Evolutionary conservation across 1,140 invertebrate genomes (phyloP).

Genomic region (Drosophila biarmipes): DNA sequence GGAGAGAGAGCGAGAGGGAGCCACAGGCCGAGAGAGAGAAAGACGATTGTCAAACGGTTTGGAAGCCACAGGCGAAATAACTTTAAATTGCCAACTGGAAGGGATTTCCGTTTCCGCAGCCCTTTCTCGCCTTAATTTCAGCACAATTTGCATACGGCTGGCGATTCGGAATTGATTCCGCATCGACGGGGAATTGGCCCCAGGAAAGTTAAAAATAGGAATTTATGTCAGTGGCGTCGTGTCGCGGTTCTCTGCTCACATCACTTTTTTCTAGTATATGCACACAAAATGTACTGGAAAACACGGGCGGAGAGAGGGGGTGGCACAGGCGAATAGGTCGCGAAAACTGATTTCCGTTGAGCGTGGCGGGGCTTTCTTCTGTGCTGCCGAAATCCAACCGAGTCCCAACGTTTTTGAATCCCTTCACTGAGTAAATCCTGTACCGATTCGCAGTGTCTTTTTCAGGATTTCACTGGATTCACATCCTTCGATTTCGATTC

Average conservation of each 20-base stretch:
- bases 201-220: conserved; percentile 73
- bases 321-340: conserved; percentile 15
- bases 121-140: conserved; percentile 12
- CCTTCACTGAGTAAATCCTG: conserved; percentile 9
- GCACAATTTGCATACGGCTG: conserved; percentile 23
- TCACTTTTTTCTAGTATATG: conserved; percentile 62
- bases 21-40: conserved; percentile 3
- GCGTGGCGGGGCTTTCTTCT: conserved; percentile 7
- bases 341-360: conserved; percentile 38
- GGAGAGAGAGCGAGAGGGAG: conserved; percentile 1
- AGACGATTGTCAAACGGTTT: conserved; percentile 45
- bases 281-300: conserved; percentile 69
- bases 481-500: conserved; percentile 36
- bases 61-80: conserved; percentile 53
- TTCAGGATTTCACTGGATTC: conserved; percentile 30
- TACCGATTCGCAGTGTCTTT: conserved; percentile 1
- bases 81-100: conserved; percentile 65
- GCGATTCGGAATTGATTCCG: conserved; percentile 32
- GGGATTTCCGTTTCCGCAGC: conserved; percentile 32
- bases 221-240: conserved; percentile 68
- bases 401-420: neutral
- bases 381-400: neutral
- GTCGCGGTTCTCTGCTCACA: conserved; percentile 52
- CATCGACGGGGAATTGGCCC: conserved; percentile 43
- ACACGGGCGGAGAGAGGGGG: conserved; percentile 20